Percentiles rank a stretch among this genome's conserved stretches.
Evolutionary conservation across 2,888 invertebrate genomes (phyloP).

Genomic region (Patella ulyssiponensis): DNA sequence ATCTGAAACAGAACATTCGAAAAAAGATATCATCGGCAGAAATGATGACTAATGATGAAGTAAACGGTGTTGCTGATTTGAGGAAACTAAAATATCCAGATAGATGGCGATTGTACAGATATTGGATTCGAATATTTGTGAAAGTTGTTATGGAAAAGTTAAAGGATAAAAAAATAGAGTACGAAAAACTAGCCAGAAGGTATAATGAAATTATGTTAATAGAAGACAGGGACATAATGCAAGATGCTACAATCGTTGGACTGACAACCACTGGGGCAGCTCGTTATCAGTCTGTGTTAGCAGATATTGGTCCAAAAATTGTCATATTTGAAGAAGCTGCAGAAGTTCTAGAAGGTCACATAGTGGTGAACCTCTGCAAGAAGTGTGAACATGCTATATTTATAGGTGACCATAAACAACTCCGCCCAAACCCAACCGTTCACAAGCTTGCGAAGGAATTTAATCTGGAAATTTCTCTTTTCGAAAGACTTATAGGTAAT

Average conservation of each 20-base stretch:
- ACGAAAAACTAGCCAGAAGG: slow-evolving; percentile 44
- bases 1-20: slow-evolving; percentile 24
- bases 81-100: slow-evolving; percentile 56
- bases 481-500: slow-evolving; percentile 84
- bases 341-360: slow-evolving; percentile 87
- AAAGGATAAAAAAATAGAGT: slow-evolving; percentile 44
- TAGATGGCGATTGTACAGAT: slow-evolving; percentile 74
- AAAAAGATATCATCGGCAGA: slow-evolving; percentile 38
- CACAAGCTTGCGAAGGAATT: slow-evolving; percentile 79
- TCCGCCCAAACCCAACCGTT: slow-evolving; percentile 82
- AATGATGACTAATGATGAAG: slow-evolving; percentile 52
- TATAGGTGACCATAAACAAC: slow-evolving; percentile 87
- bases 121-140: slow-evolving; percentile 63
- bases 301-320: slow-evolving; percentile 68
- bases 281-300: slow-evolving; percentile 57
- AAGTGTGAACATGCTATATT: slow-evolving; percentile 86
- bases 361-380: slow-evolving; percentile 82
- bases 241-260: slow-evolving; percentile 54
- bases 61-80: slow-evolving; percentile 43
- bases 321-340: slow-evolving; percentile 88
- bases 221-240: slow-evolving; percentile 58
- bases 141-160: slow-evolving; percentile 40
- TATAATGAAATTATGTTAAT: slow-evolving; percentile 50
- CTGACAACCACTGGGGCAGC: slow-evolving; percentile 69
- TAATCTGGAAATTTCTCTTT: slow-evolving; percentile 84